Conservation (phyloP, 2,113 vertebrate genomes). For the Pteronura brasiliensis region DNA sequence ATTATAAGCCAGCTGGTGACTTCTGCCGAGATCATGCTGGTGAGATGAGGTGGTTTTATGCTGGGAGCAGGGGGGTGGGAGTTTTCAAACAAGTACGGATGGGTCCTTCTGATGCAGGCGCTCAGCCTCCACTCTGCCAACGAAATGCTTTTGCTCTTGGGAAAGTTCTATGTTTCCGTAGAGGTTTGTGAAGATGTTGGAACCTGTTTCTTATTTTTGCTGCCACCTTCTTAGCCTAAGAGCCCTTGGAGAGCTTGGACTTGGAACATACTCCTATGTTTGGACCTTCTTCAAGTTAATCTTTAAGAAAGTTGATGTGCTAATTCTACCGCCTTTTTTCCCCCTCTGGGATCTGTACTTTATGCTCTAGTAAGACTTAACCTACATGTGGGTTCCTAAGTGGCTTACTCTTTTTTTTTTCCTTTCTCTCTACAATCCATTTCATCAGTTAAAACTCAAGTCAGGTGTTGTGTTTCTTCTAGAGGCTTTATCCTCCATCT, state of each 20-base stretch:
- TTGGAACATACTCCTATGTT: not conserved
- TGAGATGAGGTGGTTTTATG: not conserved
- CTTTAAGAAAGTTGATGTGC: not conserved
- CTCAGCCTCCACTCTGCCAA: not conserved
- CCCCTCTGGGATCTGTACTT: not conserved
- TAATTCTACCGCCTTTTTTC: not conserved
- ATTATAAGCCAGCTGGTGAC: not conserved
- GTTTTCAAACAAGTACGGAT: not conserved
- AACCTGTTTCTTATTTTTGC: not conserved
- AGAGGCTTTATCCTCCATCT: not conserved
- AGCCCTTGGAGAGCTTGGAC: not conserved
- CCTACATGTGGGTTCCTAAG: not conserved
- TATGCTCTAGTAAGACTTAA: not conserved
- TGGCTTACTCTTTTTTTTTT: not conserved
- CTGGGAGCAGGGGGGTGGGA: not conserved
- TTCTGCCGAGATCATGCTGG: not conserved
- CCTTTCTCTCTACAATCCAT: not conserved
- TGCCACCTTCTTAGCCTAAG: not conserved
- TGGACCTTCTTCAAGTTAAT: not conserved
- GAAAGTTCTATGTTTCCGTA: not conserved
- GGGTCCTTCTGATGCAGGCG: not conserved
- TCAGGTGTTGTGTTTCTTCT: not conserved
- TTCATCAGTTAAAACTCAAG: not conserved
- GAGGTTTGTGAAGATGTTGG: not conserved
- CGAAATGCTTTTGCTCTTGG: not conserved